Evolutionary conservation across 2,888 invertebrate genomes (phyloP), one percentile per base, ranked within the genome.

Genomic region (Protophormia terraenovae): DNA sequence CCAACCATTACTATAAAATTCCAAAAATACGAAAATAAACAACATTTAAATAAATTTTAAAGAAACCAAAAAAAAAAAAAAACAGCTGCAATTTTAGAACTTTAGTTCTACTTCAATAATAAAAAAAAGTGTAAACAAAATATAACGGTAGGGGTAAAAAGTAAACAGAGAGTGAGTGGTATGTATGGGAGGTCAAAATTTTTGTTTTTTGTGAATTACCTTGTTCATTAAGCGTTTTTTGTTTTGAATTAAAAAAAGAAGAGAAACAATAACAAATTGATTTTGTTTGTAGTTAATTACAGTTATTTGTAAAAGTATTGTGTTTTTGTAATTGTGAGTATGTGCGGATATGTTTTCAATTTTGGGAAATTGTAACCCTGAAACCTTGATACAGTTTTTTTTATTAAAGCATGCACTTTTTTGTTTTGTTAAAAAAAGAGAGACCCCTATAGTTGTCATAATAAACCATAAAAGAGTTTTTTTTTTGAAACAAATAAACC

Each of bases 301-400:
- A 60, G 78, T 71, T 83, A 75, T 83, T 85, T 83, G 50, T 58
- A 77, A 3, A 38, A 64, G 50, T 60, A 41, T 71, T 81, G 55
- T 83, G 7, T 69, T 67, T 55, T 41, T 78, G 19, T 53, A 38
- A 67, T 45, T 55, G 19, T 27, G n/a, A 41, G 19, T 78, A 47
- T 32, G 50, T 60, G 38, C 7, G 19, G 45, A 19, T 72, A 45
- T 58, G 53, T 66, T 64, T 72, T 29, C 7, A 38, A 35, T 82
- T 67, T 79, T 67, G n/a, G 75, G 53, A 67, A 75, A 58, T 78
- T 73, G 78, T 78, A 85, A 85, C 85, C 75, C 82, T 75, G 45
- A 82, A 83, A 85, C 85, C 85, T 85, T 83, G 85, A 85, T 78
- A 82, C 78, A 78, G 58, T 85, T 85, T 72, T 80, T 83, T 72